Evolutionary conservation across 2,797 vertebrate species (phyloP), one percentile per base, ranked within the genome.

Genomic region (Naso thynnoides): DNA sequence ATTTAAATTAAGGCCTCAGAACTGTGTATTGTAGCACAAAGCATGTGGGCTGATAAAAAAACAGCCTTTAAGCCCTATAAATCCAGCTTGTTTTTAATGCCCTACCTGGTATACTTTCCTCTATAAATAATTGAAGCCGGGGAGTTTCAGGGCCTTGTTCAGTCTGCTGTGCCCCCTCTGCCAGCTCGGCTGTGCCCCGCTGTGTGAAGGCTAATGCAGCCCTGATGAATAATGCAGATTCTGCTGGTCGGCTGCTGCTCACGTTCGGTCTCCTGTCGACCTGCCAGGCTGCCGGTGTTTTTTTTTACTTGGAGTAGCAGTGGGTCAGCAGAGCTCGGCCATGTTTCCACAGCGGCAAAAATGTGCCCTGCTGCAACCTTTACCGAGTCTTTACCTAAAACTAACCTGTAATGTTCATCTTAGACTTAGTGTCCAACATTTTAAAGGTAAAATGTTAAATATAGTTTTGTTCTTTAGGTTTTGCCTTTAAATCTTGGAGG

Each of bases 161-260:
- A 69, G 49, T 78, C 70, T 88, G 79, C 59, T 73, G 82, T 73
- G 82, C 78, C 64, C 61, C 67, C 36, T 78, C 73, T 82, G 70
- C 76, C 72, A 72, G 62, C 78, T 69, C 72, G 23, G 65, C 78
- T 38, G 71, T 63, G 84, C 76, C 70, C 77, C 9, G 11, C 71
- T 74, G 78, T 67, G 73, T 49, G 76, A 86, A 86, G 89, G 68
- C 86, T 89, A 86, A 91, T 89, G 83, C 78, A 54, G 21, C 65
- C 71, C 63, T 56, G 62, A 93, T 95, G 86, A 95, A 95, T 95
- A 92, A 94, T 94, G 86, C 76, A 94, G 81, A 29, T 24, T 53
- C 65, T 76, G 72, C 75, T 58, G 83, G 68, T 78, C 70, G 45
- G 67, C 80, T 67, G 70, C 84, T 76, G 81, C 77, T 88, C 77